Conservation (phyloP, 2,888 invertebrate species). For the Leucophenga montana region DNA sequence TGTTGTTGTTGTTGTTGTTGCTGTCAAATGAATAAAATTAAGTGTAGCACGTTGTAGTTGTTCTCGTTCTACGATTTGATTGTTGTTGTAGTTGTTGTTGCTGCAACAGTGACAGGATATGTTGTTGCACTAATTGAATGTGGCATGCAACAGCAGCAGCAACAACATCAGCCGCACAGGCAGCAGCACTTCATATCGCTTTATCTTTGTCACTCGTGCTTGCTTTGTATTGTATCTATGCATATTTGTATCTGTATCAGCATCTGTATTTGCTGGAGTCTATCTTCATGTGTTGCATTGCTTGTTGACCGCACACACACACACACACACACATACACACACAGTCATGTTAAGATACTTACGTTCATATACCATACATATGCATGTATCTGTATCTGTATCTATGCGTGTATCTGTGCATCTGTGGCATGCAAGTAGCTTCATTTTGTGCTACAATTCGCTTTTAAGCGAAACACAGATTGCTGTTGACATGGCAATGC, state of each 20-base stretch:
- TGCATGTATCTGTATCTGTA: no score
- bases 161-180: conserved; percentile 29
- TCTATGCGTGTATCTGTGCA: conserved; percentile 28
- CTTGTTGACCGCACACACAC: conserved; percentile 22
- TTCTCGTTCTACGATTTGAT: conserved; percentile 41
- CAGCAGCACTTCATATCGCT: conserved; percentile 37
- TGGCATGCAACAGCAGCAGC: conserved; percentile 54
- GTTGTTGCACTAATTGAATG: conserved; percentile 69
- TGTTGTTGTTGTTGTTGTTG: conserved; percentile 47
- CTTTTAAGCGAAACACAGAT: conserved; percentile 64
- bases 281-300: conserved; percentile 2
- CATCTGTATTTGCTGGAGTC: conserved; percentile 6
- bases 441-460: conserved; percentile 63
- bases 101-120: conserved; percentile 57
- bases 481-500: conserved; percentile 69
- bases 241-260: conserved; percentile 31
- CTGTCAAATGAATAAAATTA: conserved; percentile 69
- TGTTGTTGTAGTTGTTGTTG: conserved; percentile 40
- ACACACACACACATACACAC: conserved; percentile 1
- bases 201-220: conserved; percentile 37
- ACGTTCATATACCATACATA: no score
- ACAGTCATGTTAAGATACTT: no score
- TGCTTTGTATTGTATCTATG: conserved; percentile 27
- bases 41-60: conserved; percentile 55
- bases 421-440: conserved; percentile 58